Evolutionary conservation across 2,113 vertebrate genomes (phyloP).

Genomic region (Pristiophorus japonicus): DNA sequence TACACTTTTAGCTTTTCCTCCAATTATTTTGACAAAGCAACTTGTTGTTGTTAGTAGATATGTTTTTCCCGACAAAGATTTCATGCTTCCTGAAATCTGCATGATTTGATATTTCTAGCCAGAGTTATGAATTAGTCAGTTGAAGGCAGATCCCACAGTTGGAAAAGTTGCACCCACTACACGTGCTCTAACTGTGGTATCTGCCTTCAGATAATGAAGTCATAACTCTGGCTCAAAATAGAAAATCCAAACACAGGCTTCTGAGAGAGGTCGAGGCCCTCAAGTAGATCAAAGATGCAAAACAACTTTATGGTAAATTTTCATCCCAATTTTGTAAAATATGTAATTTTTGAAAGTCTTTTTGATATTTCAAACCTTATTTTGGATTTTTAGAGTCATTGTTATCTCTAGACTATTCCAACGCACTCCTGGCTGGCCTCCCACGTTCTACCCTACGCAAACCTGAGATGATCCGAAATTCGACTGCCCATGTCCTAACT

Average conservation of each 20-base stretch:
- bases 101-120: neutral
- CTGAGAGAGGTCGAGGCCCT: neutral
- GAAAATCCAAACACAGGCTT: neutral
- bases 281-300: neutral
- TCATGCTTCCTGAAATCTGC: neutral
- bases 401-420: too few relatives aligned
- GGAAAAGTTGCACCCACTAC: neutral
- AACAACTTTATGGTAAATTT: neutral
- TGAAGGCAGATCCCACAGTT: neutral
- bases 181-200: neutral
- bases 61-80: neutral
- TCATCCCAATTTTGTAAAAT: neutral
- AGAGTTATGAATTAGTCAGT: neutral
- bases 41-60: neutral
- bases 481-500: too few relatives aligned
- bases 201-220: neutral
- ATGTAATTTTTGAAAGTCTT: neutral
- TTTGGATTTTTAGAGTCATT: neutral
- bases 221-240: neutral
- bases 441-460: too few relatives aligned
- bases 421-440: too few relatives aligned
- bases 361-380: neutral
- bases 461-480: too few relatives aligned
- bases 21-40: neutral
- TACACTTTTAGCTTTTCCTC: neutral